Percentiles rank a stretch among this genome's conserved stretches.
These are phyloP conservation scores for Ormyrus thymus DNA, from an alignment of 2,888 invertebrate species.

Conservation along the genomic window DNA sequence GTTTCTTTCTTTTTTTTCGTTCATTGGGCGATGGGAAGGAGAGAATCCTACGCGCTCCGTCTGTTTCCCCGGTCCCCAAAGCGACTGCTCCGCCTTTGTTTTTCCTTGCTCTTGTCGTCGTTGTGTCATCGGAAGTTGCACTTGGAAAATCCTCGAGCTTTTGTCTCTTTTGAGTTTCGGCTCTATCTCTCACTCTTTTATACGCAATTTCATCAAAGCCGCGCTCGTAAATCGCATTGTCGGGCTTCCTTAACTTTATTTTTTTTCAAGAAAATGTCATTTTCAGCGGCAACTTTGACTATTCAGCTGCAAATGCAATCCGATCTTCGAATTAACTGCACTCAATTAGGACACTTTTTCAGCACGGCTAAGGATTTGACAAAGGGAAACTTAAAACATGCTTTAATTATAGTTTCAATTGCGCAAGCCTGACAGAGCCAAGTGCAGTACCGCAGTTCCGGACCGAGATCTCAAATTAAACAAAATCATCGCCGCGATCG, in stretches of 20 bases:
- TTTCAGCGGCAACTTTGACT: constrained; percentile 21
- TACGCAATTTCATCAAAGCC: constrained; percentile 38
- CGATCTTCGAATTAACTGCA: constrained; percentile 22
- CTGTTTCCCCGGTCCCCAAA: not conserved
- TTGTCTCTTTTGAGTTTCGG: constrained; percentile 45
- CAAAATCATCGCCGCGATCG: no score
- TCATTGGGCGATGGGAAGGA: constrained; percentile 8
- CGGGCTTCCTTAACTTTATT: constrained; percentile 5
- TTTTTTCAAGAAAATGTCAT: constrained; percentile 9
- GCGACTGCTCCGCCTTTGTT: constrained; percentile 19
- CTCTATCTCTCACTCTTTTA: not conserved
- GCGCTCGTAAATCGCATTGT: constrained; percentile 34
- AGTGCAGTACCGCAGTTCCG: not conserved
- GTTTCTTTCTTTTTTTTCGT: not conserved
- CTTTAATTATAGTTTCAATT: not conserved
- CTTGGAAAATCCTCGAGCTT: constrained; percentile 31
- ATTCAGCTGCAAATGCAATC: constrained; percentile 1
- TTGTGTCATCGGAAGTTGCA: constrained; percentile 33
- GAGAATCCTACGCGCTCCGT: not conserved
- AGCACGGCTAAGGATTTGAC: no score
- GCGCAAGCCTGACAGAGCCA: constrained; percentile 10
- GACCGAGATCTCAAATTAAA: no score
- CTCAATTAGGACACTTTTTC: constrained; percentile 27
- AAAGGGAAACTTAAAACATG: no score
- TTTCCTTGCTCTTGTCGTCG: constrained; percentile 9